Percentiles rank a stretch among this genome's conserved stretches.
Conservation (phyloP, 2,113 vertebrate genomes). For the Zosterops lateralis region DNA sequence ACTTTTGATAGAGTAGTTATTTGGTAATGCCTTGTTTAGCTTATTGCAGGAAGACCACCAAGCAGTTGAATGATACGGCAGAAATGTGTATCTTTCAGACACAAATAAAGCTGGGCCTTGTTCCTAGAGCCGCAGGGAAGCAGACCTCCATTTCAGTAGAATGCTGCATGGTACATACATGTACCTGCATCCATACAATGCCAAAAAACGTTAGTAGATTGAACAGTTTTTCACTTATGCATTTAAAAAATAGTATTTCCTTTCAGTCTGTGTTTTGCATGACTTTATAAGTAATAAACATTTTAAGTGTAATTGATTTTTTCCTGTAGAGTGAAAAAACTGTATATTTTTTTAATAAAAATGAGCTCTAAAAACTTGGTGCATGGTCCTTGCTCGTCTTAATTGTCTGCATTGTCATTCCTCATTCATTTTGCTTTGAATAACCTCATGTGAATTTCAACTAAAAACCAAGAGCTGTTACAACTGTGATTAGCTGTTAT, state of each 20-base stretch:
- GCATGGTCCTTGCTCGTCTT: slow-evolving; percentile 23
- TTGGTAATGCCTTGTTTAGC: background rate
- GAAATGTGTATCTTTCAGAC: background rate
- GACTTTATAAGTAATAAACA: background rate
- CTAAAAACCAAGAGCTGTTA: background rate
- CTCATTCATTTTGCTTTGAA: background rate
- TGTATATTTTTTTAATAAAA: slow-evolving; percentile 45
- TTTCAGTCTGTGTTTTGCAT: background rate
- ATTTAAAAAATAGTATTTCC: background rate
- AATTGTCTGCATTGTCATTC: background rate
- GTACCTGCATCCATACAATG: background rate
- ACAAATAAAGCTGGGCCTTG: background rate
- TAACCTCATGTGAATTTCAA: background rate
- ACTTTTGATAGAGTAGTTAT: background rate
- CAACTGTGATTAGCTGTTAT: background rate
- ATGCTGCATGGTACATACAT: background rate
- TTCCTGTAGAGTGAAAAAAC: slow-evolving; percentile 2
- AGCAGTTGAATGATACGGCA: background rate
- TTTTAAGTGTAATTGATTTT: background rate
- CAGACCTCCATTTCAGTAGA: slow-evolving; percentile 13
- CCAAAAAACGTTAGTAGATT: background rate
- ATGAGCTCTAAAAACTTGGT: background rate
- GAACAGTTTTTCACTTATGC: background rate
- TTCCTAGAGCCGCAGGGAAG: background rate
- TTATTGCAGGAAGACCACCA: background rate